phyloP scores from a whole-genome alignment of 30 jellyfish, hydroid and myxozoan species.

The Aurelia aurita complex sp. Pacific region DNA sequence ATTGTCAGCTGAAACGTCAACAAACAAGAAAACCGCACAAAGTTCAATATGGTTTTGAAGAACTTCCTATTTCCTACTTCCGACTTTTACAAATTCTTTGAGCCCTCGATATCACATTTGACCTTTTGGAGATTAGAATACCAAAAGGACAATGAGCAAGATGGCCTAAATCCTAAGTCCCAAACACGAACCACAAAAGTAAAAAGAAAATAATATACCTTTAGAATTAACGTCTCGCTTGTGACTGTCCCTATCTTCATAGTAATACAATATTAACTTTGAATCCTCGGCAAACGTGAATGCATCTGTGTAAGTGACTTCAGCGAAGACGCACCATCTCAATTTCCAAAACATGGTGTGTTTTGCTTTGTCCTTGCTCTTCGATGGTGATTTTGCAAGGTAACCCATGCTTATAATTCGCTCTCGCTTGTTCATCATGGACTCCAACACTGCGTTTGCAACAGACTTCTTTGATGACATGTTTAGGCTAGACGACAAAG shows the following conservation, averaged over 20 bases:
- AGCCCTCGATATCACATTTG: too few relatives aligned
- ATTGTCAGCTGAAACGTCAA: too few relatives aligned
- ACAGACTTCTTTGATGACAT: too few relatives aligned
- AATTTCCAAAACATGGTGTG: constrained; percentile 56
- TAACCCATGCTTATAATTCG: constrained; percentile 46
- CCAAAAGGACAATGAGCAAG: background rate
- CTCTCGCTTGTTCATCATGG: constrained; percentile 15
- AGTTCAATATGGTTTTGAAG: too few relatives aligned
- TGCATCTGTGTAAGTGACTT: constrained; percentile 13
- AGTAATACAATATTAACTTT: constrained; percentile 30
- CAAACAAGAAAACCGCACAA: too few relatives aligned
- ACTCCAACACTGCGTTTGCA: too few relatives aligned
- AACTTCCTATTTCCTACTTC: too few relatives aligned
- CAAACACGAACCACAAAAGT: background rate
- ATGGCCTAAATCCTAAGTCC: constrained; percentile 4
- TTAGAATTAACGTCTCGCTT: constrained; percentile 11
- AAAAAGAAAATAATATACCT: background rate
- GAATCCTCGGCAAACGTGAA: background rate
- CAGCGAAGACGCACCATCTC: constrained; percentile 61
- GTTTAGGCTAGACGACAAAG: too few relatives aligned
- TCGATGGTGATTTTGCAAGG: constrained; percentile 54
- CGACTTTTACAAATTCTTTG: too few relatives aligned
- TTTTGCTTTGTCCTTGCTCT: constrained; percentile 39
- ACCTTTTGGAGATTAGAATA: too few relatives aligned
- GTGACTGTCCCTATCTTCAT: constrained; percentile 35